Base-by-base conservation (phyloP, 2,888 invertebrate genomes). In the Chrysolina americana region DNA sequence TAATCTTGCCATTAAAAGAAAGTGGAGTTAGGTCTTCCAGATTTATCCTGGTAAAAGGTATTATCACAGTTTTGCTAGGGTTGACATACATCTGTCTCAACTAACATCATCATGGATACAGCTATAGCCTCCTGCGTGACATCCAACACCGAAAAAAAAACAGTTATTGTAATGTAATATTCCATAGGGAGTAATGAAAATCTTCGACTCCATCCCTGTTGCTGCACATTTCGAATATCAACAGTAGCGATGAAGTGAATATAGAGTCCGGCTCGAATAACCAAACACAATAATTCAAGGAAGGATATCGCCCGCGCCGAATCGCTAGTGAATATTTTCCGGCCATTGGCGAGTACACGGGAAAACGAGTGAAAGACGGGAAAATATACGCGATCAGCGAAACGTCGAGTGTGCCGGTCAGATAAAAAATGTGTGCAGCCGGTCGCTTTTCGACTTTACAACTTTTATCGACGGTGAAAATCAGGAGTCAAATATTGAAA, bases 281-380 rank as follows among this genome's bases (percentile, higher is more conserved):
- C 44, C 69, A 69, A 69, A 69, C 59, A 69, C 59, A 41, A 69
- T 69, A 69, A 69, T 69, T 69, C 69, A 69, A 69, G 59, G 41
- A 69, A 69, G 69, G 69, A 59, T 69, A 65, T 65, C 44, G 65
- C 65, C 59, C 10, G 65, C 23, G 21, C 41, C 21, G 64, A 41
- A 15, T n/a, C 23, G 36, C 17, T 36, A 11, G 23, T 19, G 47
- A 47, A 21, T 44, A 44, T 65, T 65, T 65, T 65, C 65, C 65
- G 65, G 53, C 68, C 56, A 56, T 68, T 41, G 50, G 68, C 41
- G 41, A 64, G 41, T 44, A 44, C 28, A 17, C 17, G 59, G 47
- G 17, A 59, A 69, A 68, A 41, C 53, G 17, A 28, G 59, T 21
- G 47, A 59, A 70, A 70, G 53, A 68, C 68, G 17, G 56, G 56